Conservation (phyloP, 2,888 invertebrate genomes). For the Tetropium fuscum region DNA sequence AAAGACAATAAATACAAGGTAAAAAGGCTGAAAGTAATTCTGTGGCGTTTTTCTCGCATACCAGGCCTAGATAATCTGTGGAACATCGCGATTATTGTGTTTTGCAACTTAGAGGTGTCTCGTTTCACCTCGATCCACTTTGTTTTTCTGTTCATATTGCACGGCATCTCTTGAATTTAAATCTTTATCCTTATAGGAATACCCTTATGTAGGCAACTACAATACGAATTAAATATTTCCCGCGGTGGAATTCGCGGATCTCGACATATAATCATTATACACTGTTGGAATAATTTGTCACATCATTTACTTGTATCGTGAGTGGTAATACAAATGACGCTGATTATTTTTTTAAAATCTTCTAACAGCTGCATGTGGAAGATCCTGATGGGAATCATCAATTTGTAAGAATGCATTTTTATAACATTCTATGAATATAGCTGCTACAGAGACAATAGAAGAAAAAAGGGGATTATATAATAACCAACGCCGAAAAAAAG, state of each 20-base stretch:
- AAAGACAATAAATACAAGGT: constrained; percentile 60
- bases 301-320: constrained; percentile 35
- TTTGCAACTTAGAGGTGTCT: constrained; percentile 52
- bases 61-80: constrained; percentile 55
- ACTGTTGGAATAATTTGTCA: constrained; percentile 40
- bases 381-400: neutral
- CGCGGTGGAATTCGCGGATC: constrained; percentile 39
- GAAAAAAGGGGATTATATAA: too few relatives aligned
- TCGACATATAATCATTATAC: constrained; percentile 33
- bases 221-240: constrained; percentile 41
- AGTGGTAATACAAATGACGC: constrained; percentile 32
- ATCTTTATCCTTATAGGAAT: constrained; percentile 44
- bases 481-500: too few relatives aligned
- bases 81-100: constrained; percentile 48
- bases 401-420: neutral
- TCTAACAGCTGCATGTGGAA: neutral
- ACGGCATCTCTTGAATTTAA: constrained; percentile 47
- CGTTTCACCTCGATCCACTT: constrained; percentile 55
- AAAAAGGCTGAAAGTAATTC: constrained; percentile 52
- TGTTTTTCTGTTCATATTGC: constrained; percentile 47
- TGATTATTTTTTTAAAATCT: constrained; percentile 62
- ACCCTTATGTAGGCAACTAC: constrained; percentile 37
- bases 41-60: constrained; percentile 55
- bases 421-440: too few relatives aligned
- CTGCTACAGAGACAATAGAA: too few relatives aligned